Base-by-base conservation (phyloP, 2,888 invertebrate genomes). In the Scaptomyza caliginosa region DNA sequence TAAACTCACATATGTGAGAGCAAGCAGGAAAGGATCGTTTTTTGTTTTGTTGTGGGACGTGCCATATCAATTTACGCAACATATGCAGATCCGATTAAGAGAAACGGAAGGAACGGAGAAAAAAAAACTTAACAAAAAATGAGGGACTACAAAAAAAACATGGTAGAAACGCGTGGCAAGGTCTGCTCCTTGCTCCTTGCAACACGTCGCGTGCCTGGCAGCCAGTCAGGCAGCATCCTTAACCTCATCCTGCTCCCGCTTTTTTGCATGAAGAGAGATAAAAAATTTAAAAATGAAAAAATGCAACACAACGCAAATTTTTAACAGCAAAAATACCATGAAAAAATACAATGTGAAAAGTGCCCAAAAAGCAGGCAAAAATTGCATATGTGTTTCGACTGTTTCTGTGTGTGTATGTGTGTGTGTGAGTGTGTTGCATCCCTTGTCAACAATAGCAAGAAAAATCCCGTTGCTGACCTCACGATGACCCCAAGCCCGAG, bases 381-480 rank as follows among this genome's bases (percentile, higher is more conserved):
- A 42, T 45, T 62, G 39, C 45, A 64, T 56, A 50, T 32, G 43
- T 40, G 32, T 49, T 7, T 17, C 8, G 8, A n/a, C 19, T 39
- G 39, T 49, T 16, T 50, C 21, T 50, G 42, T 39, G 19, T 30
- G 46, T 48, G 26, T 30, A 42, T 67, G 16, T 60, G 60, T 66
- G 36, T 43, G 45, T 36, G 49, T 48, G 21, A 40, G 50, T 74
- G 32, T 64, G 56, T 52, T 58, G 86, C 83, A 84, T 84, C 83
- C 88, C 83, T 77, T 84, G 88, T 88, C 83, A 84, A 83, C 82
- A 82, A 86, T 77, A 67, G 83, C 73, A 86, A 19, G 67, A 82
- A 85, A 83, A 83, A 86, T 83, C 78, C 83, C 86, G 89, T 89
- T 89, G 90, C 88, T 89, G 89, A 89, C 89, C 89, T 84, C 78